Base-by-base conservation (phyloP, 23 tunicate species). In the Corella eumyota region DNA sequence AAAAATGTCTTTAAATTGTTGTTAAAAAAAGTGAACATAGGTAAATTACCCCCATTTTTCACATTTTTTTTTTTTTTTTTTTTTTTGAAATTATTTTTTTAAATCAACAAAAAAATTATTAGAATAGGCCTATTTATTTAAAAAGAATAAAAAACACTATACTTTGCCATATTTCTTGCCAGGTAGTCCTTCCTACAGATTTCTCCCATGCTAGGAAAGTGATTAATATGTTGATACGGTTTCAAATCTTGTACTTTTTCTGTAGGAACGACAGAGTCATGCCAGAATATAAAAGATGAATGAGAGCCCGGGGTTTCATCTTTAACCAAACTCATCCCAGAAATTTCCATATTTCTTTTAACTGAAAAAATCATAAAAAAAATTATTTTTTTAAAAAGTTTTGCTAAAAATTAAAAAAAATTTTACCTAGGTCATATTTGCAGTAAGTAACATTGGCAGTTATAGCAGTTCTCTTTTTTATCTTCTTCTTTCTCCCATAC, bases 81-180 rank as follows among this genome's bases (percentile, higher is more conserved):
- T n/a, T n/a, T n/a, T n/a, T n/a, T 64, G 61, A 64, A 40, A 40
- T 9, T 9, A 40, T 40, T 53, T 17, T 0, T 19, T n/a, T 21
- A 15, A 19, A 19, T 55, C 15, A 20, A 53, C 59, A 53, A 15
- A 23, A n/a, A 21, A 9, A n/a, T 53, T 11, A n/a, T 7, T n/a
- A n/a, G 13, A n/a, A 53, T 20, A 15, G 20, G 22, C 59, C 26
- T 21, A n/a, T 55, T n/a, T n/a, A n/a, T n/a, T n/a, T n/a, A n/a
- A n/a, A n/a, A n/a, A n/a, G n/a, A n/a, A 40, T 40, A 40, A 40
- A 40, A 21, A 0, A 40, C 11, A 11, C 3, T 64, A 27, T 50
- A 85, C 95, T 76, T 85, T 22, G 95, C 76, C 95, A 85, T 85
- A 36, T 85, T 85, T 53, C 82, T 44, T 61, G 95, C 95, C 54